phyloP scores from a whole-genome alignment of 2,888 invertebrate genomes.

The Tuta absoluta region DNA sequence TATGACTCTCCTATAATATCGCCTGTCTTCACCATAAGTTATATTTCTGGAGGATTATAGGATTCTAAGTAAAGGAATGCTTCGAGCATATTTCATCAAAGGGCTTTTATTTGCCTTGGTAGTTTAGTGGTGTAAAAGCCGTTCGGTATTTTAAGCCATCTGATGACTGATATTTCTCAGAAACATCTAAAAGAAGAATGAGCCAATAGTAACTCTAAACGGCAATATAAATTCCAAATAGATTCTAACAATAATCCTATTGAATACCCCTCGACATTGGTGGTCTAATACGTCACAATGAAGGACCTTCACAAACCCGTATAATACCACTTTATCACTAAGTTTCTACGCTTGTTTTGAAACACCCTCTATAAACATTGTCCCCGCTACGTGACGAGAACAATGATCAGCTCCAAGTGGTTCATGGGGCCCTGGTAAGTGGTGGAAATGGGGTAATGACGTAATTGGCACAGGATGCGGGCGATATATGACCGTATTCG shows the following conservation, averaged over 20 bases:
- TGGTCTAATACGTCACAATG: conserved; percentile 8
- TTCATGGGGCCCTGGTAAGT: conserved; percentile 9
- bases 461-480: conserved; percentile 20
- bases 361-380: conserved; percentile 8
- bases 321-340: neutral
- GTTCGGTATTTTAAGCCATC: neutral
- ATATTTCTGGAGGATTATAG: conserved; percentile 7
- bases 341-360: neutral
- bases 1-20: conserved; percentile 18
- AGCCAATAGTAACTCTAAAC: neutral
- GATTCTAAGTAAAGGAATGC: conserved; percentile 1
- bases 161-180: neutral
- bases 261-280: neutral
- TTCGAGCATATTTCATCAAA: conserved; percentile 2
- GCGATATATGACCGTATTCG: neutral
- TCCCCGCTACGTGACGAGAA: conserved; percentile 13
- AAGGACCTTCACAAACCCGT: neutral
- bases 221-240: conserved; percentile 8
- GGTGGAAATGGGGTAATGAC: conserved; percentile 17
- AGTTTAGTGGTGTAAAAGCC: neutral
- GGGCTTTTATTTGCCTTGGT: neutral
- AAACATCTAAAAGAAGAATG: neutral
- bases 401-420: conserved; percentile 20
- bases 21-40: conserved; percentile 9
- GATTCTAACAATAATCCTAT: neutral